Percentiles rank a stretch among this genome's conserved stretches.
These are phyloP conservation scores for Parascotia fuliginaria DNA, from an alignment of 2,888 invertebrate species.

Conservation along the genomic window DNA sequence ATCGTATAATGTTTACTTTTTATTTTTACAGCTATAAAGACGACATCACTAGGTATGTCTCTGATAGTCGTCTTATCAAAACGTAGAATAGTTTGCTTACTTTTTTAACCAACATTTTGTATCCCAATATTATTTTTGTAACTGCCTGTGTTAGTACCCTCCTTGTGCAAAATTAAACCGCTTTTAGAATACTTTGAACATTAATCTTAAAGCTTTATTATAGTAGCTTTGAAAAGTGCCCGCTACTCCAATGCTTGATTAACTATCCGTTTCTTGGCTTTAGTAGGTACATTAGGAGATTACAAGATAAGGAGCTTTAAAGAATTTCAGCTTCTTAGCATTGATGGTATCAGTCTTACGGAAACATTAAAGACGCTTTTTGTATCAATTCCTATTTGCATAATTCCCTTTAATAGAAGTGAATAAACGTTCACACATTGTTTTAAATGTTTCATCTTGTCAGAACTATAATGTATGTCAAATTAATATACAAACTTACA, in stretches of 20 bases:
- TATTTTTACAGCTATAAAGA: conserved; percentile 77
- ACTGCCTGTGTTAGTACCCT: neutral
- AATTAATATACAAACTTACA: too few species aligned
- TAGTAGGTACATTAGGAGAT: too few species aligned
- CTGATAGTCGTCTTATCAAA: conserved; percentile 21
- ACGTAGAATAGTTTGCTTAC: conserved; percentile 9
- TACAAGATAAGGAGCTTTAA: too few species aligned
- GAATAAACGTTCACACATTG: too few species aligned
- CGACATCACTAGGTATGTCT: conserved; percentile 77
- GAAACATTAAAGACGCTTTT: too few species aligned
- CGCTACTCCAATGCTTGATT: neutral
- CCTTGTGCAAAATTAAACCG: neutral
- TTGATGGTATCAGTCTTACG: too few species aligned
- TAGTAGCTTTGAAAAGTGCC: conserved; percentile 7
- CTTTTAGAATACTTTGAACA: neutral
- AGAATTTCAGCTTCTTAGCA: too few species aligned
- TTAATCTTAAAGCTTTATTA: conserved; percentile 15
- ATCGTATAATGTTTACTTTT: conserved; percentile 40
- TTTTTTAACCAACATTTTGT: neutral
- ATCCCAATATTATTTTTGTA: neutral
- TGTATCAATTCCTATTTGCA: too few species aligned
- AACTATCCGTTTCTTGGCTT: neutral
- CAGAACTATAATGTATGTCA: too few species aligned
- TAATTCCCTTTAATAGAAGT: too few species aligned
- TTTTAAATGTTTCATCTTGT: too few species aligned